Evolutionary conservation across 2,113 vertebrate genomes (phyloP), one percentile per base, ranked within the genome.

Genomic region (Indicator maculatus): DNA sequence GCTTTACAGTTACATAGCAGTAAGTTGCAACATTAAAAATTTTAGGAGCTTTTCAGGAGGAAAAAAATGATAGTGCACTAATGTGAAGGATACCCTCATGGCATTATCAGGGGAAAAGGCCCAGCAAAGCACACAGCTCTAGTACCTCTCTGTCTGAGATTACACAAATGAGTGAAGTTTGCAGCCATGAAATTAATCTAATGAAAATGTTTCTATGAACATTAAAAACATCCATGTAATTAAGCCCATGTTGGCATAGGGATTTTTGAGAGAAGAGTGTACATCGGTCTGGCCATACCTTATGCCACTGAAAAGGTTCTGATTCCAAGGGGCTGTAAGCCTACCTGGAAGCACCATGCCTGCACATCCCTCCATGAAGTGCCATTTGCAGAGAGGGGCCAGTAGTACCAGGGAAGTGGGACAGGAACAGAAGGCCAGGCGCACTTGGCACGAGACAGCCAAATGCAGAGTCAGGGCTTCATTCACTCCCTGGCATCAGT

Each of bases 351-450:
- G 72, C 14, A 6, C 16, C 58, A 65, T 70, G 80, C 9, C 15
- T n/a, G 1, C 9, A 3, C 41, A 70, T 65, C 9, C 26, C 30
- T 79, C 44, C 52, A 30, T 0, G 0, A 60, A 38, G 1, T 13
- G 31, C 31, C 38, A 24, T 67, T 33, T 47, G 20, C 64, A 50
- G 47, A 73, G 73, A 45, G 65, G 41, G 83, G 24, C 18, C 41
- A 16, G 47, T 47, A 16, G 23, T 12, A 12, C 38, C 38, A 26
- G 21, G 9, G 8, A 3, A 78, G 24, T 0, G 0, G 24, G 36
- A 28, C 1, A 1, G 21, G 18, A 4, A 2, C 2, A 0, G 26
- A 30, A 70, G 4, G 11, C 21, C 0, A 5, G 63, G 19, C 21
- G 12, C 16, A 30, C 12, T 26, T 30, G 21, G 26, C 4, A 4